Evolutionary conservation across 1,140 invertebrate genomes (phyloP).

Genomic region (Drosophila biarmipes): DNA sequence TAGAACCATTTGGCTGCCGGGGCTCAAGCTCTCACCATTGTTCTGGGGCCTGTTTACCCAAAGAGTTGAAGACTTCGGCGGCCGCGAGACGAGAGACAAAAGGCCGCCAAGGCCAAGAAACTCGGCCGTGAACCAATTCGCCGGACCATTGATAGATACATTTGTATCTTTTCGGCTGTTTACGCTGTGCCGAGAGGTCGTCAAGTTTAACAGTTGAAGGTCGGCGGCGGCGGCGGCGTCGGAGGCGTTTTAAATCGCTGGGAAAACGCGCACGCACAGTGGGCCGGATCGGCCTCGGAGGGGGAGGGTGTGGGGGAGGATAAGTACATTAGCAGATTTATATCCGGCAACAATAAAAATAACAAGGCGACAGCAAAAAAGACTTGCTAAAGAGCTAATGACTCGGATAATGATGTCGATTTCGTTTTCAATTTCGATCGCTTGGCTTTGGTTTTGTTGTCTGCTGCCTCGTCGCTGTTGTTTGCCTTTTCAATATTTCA

Average conservation of each 20-base stretch:
- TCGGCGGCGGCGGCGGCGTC: conserved; percentile 15
- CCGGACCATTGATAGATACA: conserved; percentile 27
- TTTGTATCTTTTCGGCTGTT: conserved; percentile 18
- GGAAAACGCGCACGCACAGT: conserved; percentile 19
- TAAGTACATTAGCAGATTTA: conserved; percentile 66
- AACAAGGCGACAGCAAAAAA: conserved; percentile 51
- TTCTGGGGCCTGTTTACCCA: conserved; percentile 9
- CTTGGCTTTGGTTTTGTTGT: conserved; percentile 45
- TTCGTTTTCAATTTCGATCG: conserved; percentile 65
- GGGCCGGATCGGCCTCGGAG: conserved; percentile 1
- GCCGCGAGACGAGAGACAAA: conserved; percentile 1
- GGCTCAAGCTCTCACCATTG: conserved; percentile 10
- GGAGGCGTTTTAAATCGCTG: conserved; percentile 37
- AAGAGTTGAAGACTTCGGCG: neutral
- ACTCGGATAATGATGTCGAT: conserved; percentile 73
- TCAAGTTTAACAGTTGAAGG: conserved; percentile 61
- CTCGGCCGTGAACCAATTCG: conserved; percentile 68
- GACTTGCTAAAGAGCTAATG: conserved; percentile 71
- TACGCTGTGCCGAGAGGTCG: conserved; percentile 32
- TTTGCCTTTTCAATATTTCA: conserved; percentile 60
- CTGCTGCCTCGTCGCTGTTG: conserved; percentile 13
- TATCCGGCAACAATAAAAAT: conserved; percentile 48
- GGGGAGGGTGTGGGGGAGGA: neutral
- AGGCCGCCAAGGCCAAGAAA: conserved; percentile 40
- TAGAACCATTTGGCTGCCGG: neutral